These are phyloP conservation scores for Tautogolabrus adspersus DNA, from an alignment of 2,113 vertebrate genomes.

Conservation along the genomic window DNA sequence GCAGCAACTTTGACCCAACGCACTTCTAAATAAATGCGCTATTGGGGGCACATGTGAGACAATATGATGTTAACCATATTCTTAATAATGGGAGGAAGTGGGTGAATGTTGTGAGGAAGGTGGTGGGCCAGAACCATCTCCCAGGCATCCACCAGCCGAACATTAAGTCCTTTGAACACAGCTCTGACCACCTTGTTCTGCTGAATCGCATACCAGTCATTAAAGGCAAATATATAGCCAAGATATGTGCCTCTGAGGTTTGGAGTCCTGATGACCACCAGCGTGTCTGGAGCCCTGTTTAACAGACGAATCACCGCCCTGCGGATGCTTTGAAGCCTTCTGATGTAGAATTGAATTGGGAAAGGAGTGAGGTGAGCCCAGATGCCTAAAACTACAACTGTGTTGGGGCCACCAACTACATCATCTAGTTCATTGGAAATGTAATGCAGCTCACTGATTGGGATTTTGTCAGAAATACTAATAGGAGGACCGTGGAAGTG, in stretches of 20 bases:
- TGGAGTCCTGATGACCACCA: conserved; percentile 31
- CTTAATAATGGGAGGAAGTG: conserved; percentile 73
- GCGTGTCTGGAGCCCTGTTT: conserved; percentile 88
- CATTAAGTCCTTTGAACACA: conserved; percentile 89
- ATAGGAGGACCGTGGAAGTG: conserved; percentile 92
- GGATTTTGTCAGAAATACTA: conserved; percentile 81
- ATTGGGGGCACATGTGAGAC: conserved; percentile 90
- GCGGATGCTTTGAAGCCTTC: conserved; percentile 88
- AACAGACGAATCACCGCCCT: conserved; percentile 86
- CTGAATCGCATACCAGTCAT: conserved; percentile 93
- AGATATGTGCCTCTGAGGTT: conserved; percentile 88
- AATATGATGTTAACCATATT: conserved; percentile 84
- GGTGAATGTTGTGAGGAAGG: conserved; percentile 90
- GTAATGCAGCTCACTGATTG: conserved; percentile 87
- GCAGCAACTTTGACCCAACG: too few relatives aligned
- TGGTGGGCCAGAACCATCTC: conserved; percentile 92
- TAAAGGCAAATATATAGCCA: conserved; percentile 90
- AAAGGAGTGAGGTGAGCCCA: conserved; percentile 73
- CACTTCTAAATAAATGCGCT: too few relatives aligned
- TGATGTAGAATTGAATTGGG: conserved; percentile 89
- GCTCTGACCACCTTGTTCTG: conserved; percentile 87
- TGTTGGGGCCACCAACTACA: conserved; percentile 87
- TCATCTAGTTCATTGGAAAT: conserved; percentile 89
- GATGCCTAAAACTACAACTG: conserved; percentile 86
- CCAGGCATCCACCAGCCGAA: conserved; percentile 93